These are phyloP conservation scores for Peromyscus nudipes DNA, from an alignment of 2,797 vertebrate species.

Conservation along the genomic window DNA sequence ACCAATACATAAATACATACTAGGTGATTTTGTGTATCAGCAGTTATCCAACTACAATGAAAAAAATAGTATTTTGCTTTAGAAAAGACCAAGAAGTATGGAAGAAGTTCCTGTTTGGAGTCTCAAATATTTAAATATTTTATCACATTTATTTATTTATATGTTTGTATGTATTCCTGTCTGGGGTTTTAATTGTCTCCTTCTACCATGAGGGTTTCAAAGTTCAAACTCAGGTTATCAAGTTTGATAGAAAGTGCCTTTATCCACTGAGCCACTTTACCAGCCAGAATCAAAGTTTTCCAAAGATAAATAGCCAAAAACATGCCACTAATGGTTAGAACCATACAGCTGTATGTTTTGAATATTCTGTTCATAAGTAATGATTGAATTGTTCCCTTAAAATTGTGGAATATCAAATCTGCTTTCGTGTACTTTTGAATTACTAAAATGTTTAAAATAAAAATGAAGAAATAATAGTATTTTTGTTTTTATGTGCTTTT, in stretches of 20 bases:
- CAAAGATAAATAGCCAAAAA: slow-evolving; percentile 70
- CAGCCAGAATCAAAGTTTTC: slow-evolving; percentile 64
- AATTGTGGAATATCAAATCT: neutral
- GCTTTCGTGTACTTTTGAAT: slow-evolving; percentile 30
- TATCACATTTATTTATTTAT: neutral
- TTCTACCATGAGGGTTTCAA: neutral
- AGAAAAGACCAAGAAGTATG: slow-evolving; percentile 65
- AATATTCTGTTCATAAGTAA: neutral
- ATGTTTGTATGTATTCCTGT: neutral
- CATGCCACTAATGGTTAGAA: slow-evolving; percentile 70
- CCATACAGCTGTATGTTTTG: neutral
- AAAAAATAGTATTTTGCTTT: slow-evolving; percentile 69
- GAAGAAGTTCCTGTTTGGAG: slow-evolving; percentile 65
- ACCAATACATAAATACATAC: neutral
- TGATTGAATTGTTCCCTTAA: slow-evolving; percentile 23
- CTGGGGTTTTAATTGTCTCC: neutral
- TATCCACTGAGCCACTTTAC: neutral
- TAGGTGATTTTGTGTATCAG: slow-evolving; percentile 47
- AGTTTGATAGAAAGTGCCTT: neutral
- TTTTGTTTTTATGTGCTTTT: slow-evolving; percentile 43
- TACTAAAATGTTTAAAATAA: slow-evolving; percentile 55
- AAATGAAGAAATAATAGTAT: neutral
- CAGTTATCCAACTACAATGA: slow-evolving; percentile 53
- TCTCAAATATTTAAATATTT: slow-evolving; percentile 12
- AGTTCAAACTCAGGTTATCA: neutral